These are phyloP conservation scores for Hystrix brachyura DNA, from an alignment of 2,113 vertebrate species.

Conservation along the genomic window DNA sequence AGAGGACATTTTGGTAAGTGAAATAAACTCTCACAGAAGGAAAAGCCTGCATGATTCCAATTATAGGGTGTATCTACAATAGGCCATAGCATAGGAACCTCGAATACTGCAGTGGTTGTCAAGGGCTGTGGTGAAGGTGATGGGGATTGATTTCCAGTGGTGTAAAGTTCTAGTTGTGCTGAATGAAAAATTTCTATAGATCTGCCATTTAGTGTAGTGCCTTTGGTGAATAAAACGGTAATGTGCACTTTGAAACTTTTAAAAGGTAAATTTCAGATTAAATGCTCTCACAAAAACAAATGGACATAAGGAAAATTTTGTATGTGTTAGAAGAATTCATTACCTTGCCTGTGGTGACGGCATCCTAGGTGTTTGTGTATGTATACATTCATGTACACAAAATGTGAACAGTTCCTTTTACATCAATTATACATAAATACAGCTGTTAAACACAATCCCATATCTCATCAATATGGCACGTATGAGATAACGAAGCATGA, in stretches of 20 bases:
- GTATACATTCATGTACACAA: not conserved
- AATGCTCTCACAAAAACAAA: not conserved
- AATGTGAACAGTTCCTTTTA: not conserved
- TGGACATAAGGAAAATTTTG: not conserved
- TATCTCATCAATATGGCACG: not conserved
- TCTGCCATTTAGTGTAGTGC: accelerated
- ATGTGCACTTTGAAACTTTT: not conserved
- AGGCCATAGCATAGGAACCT: not conserved
- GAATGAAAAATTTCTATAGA: not conserved
- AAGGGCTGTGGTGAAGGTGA: accelerated
- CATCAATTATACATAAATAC: not conserved
- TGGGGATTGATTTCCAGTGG: not conserved
- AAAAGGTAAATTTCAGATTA: not conserved
- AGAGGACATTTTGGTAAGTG: not conserved
- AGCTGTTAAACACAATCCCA: not conserved
- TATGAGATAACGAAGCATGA: not conserved
- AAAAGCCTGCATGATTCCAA: not conserved
- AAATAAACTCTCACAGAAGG: not conserved
- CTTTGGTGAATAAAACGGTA: not conserved
- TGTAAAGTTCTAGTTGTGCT: not conserved
- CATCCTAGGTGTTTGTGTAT: no score
- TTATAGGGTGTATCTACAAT: not conserved
- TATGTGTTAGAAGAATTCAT: not conserved
- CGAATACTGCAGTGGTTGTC: not conserved
- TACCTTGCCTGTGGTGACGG: not conserved